These are phyloP conservation scores for Sebastes fasciatus DNA, from an alignment of 2,113 vertebrate genomes.

Conservation along the genomic window DNA sequence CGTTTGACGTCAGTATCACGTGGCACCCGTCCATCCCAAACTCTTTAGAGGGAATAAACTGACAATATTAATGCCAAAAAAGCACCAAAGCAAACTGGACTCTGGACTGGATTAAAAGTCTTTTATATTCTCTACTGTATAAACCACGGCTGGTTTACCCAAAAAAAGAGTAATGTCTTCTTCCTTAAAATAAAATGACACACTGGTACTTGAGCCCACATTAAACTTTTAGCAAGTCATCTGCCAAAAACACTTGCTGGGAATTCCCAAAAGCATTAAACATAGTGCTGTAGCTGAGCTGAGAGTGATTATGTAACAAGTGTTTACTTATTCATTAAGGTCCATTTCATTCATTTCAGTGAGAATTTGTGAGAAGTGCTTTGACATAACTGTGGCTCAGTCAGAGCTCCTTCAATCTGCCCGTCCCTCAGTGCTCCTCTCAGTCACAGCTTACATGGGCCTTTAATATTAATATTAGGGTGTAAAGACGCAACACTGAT, in stretches of 20 bases:
- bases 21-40: not conserved
- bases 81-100: slow-evolving; percentile 38
- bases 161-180: not conserved
- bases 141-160: not conserved
- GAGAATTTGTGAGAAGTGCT: slow-evolving; percentile 28
- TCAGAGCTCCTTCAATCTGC: no score
- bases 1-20: not conserved
- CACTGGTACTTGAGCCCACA: not conserved
- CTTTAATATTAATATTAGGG: no score
- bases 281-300: slow-evolving; percentile 3
- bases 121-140: slow-evolving; percentile 10
- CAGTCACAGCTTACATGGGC: no score
- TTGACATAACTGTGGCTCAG: not conserved
- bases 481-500: no score
- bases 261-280: slow-evolving; percentile 27
- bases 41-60: not conserved
- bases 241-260: slow-evolving; percentile 33
- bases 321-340: slow-evolving; percentile 50
- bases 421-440: no score
- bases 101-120: not conserved
- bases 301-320: slow-evolving; percentile 22
- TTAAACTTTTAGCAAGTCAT: slow-evolving; percentile 20
- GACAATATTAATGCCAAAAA: slow-evolving; percentile 37
- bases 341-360: slow-evolving; percentile 25
- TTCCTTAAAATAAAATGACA: slow-evolving; percentile 16